Percentiles rank a stretch among this genome's conserved stretches.
Conservation (phyloP, 2,797 vertebrate genomes). For the Cheirogaleus major region DNA sequence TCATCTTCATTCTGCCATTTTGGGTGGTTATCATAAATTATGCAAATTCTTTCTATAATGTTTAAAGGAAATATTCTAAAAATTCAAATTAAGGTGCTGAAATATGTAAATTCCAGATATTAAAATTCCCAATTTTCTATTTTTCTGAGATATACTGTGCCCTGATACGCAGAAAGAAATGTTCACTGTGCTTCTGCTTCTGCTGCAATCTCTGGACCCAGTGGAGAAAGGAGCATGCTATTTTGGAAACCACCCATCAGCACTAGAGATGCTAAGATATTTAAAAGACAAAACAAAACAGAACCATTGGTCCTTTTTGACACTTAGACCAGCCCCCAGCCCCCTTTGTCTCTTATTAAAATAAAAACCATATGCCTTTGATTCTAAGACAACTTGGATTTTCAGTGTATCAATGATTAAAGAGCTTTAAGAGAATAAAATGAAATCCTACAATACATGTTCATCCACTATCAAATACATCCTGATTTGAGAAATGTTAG, state of each 20-base stretch:
- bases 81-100: neutral
- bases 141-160: neutral
- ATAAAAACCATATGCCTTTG: neutral
- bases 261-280: neutral
- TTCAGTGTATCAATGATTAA: neutral
- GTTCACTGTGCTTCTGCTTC: neutral
- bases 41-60: neutral
- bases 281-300: neutral
- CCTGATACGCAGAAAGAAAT: neutral
- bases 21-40: neutral
- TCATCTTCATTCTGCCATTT: neutral
- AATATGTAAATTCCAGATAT: neutral
- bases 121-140: conserved; percentile 21
- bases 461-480: neutral
- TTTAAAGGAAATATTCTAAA: neutral
- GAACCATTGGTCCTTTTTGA: neutral
- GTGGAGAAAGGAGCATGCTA: neutral
- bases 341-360: neutral
- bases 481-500: conserved; percentile 4
- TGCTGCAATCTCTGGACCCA: neutral
- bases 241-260: neutral
- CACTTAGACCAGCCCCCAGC: neutral
- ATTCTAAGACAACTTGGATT: neutral
- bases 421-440: conserved; percentile 30
- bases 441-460: neutral